A percentile compares a stretch with the other conserved stretches of the same genome.
These are phyloP conservation scores for Julus scanicus DNA, from an alignment of 2,888 invertebrate genomes.

Conservation along the genomic window DNA sequence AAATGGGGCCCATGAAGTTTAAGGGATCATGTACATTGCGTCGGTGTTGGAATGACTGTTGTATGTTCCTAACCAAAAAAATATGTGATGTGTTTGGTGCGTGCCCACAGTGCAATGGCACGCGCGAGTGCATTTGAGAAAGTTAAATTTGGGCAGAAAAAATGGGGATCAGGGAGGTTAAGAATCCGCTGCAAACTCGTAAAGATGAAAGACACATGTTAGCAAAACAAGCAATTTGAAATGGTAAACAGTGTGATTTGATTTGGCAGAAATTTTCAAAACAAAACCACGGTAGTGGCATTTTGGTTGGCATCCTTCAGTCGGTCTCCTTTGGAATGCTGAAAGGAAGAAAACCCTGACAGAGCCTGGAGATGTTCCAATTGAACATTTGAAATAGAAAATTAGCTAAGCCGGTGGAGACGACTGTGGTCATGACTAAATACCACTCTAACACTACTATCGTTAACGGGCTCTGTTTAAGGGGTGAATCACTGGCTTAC, in stretches of 20 bases:
- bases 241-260: not conserved
- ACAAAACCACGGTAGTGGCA: too few species aligned
- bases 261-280: too few species aligned
- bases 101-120: constrained; percentile 13
- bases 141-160: too few species aligned
- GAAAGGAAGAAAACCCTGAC: not conserved
- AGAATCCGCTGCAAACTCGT: too few species aligned
- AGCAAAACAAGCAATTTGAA: not conserved
- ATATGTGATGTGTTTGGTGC: not conserved
- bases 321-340: not conserved
- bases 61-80: not conserved
- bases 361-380: not conserved
- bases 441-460: too few species aligned
- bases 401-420: not conserved
- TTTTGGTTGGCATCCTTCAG: not conserved
- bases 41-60: not conserved
- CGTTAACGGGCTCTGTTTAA: too few species aligned
- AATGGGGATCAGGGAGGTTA: too few species aligned
- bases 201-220: too few species aligned
- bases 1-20: too few species aligned
- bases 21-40: too few species aligned
- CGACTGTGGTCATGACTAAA: too few species aligned
- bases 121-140: not conserved
- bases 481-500: too few species aligned
- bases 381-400: not conserved